Base-by-base conservation (phyloP, 2,113 vertebrate genomes). In the Climacteris rufus region DNA sequence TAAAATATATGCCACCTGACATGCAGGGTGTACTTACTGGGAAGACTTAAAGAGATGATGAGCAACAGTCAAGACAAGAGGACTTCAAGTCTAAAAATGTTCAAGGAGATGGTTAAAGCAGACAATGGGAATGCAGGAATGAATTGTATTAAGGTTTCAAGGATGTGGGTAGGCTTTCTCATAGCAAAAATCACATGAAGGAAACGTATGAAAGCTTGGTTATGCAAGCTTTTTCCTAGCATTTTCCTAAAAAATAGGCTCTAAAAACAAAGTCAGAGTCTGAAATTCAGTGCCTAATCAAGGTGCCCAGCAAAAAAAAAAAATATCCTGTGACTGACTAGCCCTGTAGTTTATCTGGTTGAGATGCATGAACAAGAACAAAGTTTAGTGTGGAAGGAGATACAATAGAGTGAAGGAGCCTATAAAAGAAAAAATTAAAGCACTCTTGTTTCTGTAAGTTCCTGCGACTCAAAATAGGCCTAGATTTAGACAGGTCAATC, bases 1-100 rank as follows among this genome's bases (percentile, higher is more conserved):
- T 10, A 66, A 61, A 81, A 70, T 66, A 15, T 13, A 44, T 0
- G 0, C 10, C 23, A 54, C 27, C 33, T 77, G 72, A 92, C 25
- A 59, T 18, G 50, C 0, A 0, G 5, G 0, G 2, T 31, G 47
- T 81, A 39, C 35, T 77, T 54, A 61, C 40, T 37, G 23, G 31
- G 44, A 53, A 86, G 28, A 35, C 77, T 77, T 77, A 57, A 74
- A 61, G 44, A 80, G 25, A 81, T 54, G 25, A 66, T 70, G 50
- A 65, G 15, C 42, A 83, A 31, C 35, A 66, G 54, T 28, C 0
- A 1, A 86, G 61, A 68, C 27, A 50, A 91, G 64, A 83, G 33
- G 15, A 44, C 59, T 69, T 89, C 5, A 45, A 63, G 56, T 45
- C 50, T 93, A 54, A 83, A 80, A 72, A 30, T 31, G 9, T 53